Base-by-base conservation (phyloP, 2,888 invertebrate genomes). In the Chrysotoxum bicinctum region DNA sequence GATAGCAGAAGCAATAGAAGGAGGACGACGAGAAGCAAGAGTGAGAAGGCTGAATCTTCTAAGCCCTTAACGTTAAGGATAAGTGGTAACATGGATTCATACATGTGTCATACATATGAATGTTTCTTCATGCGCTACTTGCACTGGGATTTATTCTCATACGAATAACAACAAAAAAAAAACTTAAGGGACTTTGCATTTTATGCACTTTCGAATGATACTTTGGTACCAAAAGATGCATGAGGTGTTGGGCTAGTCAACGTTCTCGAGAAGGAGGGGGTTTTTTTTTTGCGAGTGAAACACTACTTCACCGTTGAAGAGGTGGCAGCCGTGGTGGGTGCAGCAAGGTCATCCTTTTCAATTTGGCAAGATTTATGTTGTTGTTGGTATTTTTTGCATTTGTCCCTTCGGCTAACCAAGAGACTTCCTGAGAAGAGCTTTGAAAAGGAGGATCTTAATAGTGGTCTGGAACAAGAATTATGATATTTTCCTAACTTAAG, bases 401-500 rank as follows among this genome's bases (percentile, higher is more conserved):
- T 50, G 50, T 32, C 60, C 35, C 12, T 69, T 14, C 6, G n/a
- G 16, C 12, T 26, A 23, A 32, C 52, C 16, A 23, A 16, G 16
- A 54, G 50, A 40, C 30, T 32, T 64, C 21, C 50, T 21, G 54
- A 54, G 43, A 37, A 48, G 21, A 60, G 23, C 37, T 37, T 58
- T 43, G 40, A 62, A 50, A 68, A 69, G 85, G 56, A 73, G 76
- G 73, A 76, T 76, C 68, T 81, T 56, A 81, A 77, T 56, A 76
- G 73, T 60, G 66, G 81, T 64, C 35, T 81, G 81, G 68, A 73
- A 85, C 30, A 85, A 85, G 85, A 85, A 81, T 85, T 85, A 85
- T 85, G 81, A 77, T 81, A 69, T 81, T 85, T 85, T 72, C 69
- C 76, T 73, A 68, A 77, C 76, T 85, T 81, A 81, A 85, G 85